Evolutionary conservation across 2,888 invertebrate species (phyloP).

Genomic region (Polyploca ridens): DNA sequence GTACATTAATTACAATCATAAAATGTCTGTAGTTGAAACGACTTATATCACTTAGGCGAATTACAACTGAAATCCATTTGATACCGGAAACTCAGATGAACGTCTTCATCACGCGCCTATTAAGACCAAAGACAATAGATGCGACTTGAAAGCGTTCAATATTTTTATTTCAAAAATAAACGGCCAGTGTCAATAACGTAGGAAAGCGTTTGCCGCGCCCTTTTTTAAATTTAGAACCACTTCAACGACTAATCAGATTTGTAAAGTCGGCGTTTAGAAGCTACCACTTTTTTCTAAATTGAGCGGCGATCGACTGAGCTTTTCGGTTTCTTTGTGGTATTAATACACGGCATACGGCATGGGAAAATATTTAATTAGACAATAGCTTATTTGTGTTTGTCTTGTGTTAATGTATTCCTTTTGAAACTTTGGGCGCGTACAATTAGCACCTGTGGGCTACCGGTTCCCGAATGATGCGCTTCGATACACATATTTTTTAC

Average conservation of each 20-base stretch:
- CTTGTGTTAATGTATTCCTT: conserved; percentile 81
- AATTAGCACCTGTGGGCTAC: conserved; percentile 77
- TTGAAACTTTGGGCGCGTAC: conserved; percentile 67
- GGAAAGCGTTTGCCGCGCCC: conserved; percentile 50
- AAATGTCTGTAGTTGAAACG: too few species aligned
- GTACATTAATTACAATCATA: background rate
- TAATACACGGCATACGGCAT: conserved; percentile 67
- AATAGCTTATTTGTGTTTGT: conserved; percentile 84
- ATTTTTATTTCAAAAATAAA: conserved; percentile 45
- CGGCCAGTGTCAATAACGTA: conserved; percentile 70
- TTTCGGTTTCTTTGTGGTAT: conserved; percentile 71
- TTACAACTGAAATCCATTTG: too few species aligned
- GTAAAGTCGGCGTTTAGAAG: conserved; percentile 74
- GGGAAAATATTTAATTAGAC: conserved; percentile 84
- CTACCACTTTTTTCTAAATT: conserved; percentile 47
- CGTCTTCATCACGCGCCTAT: conserved; percentile 71
- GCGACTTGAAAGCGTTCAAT: conserved; percentile 60
- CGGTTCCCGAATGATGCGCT: conserved; percentile 56
- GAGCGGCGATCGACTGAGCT: conserved; percentile 53
- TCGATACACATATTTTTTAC: conserved; percentile 54
- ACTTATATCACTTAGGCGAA: conserved; percentile 12
- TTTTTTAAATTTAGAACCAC: conserved; percentile 82
- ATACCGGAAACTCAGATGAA: conserved; percentile 48
- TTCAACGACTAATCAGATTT: conserved; percentile 79
- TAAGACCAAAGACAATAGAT: conserved; percentile 67